Conservation (phyloP, 2,797 vertebrate genomes). For the Centroberyx gerrardi region DNA sequence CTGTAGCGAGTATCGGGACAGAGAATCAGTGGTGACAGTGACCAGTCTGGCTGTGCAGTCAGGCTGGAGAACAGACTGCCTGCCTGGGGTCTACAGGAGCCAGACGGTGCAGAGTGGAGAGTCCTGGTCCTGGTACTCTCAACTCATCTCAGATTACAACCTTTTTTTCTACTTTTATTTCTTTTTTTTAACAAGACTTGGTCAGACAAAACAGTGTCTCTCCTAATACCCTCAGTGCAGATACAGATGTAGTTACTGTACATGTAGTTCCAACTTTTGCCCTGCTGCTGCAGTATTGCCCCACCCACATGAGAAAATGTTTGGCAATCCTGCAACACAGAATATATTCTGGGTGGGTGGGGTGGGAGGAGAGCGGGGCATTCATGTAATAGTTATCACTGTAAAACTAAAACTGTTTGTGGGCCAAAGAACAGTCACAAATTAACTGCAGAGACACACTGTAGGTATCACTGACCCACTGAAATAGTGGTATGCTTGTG, state of each 20-base stretch:
- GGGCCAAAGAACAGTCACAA: too few relatives aligned
- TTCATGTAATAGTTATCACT: not conserved
- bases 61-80: not conserved
- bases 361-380: not conserved
- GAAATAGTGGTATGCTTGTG: not conserved
- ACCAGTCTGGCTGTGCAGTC: not conserved
- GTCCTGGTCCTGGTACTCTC: not conserved
- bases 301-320: slow-evolving; percentile 64
- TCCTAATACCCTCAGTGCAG: not conserved
- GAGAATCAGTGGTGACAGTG: slow-evolving; percentile 17
- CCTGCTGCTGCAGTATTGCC: slow-evolving; percentile 33
- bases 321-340: slow-evolving; percentile 24
- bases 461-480: slow-evolving; percentile 2
- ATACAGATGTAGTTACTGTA: not conserved
- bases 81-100: slow-evolving; percentile 7
- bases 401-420: not conserved
- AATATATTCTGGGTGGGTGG: slow-evolving; percentile 22
- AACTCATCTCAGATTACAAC: not conserved
- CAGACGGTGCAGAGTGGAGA: not conserved
- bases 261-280: slow-evolving; percentile 13
- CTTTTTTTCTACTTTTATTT: not conserved
- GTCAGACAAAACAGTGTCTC: not conserved
- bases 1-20: slow-evolving; percentile 23
- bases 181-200: not conserved
- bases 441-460: slow-evolving; percentile 1